Percentiles rank a stretch among this genome's conserved stretches.
Evolutionary conservation across 2,888 invertebrate genomes (phyloP).

Genomic region (Chrysodeixis includens): DNA sequence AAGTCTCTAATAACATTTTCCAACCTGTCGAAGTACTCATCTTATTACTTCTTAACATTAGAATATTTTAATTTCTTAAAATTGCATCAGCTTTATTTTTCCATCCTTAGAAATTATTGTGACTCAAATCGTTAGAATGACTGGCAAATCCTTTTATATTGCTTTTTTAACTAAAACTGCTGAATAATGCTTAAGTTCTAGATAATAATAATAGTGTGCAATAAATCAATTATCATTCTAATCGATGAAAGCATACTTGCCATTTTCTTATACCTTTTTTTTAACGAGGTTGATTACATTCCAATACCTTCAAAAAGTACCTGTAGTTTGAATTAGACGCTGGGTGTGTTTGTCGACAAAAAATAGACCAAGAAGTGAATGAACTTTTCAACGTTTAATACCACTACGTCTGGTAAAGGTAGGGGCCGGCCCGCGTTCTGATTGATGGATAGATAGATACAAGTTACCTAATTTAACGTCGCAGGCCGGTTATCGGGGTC

Average conservation of each 20-base stretch:
- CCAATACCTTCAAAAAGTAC: conserved; percentile 47
- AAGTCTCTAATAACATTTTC: too few species aligned
- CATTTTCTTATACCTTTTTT: conserved; percentile 22
- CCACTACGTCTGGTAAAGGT: conserved; percentile 63
- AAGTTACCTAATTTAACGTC: conserved; percentile 67
- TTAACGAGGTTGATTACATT: conserved; percentile 33
- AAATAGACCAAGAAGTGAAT: conserved; percentile 80
- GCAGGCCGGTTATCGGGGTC: conserved; percentile 69
- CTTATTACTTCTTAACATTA: too few species aligned
- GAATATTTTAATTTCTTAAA: too few species aligned
- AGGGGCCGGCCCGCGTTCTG: conserved; percentile 66
- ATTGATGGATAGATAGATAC: conserved; percentile 75
- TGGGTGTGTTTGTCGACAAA: conserved; percentile 62
- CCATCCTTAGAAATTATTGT: not conserved
- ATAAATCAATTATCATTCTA: conserved; percentile 9
- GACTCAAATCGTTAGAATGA: not conserved
- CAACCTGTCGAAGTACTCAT: too few species aligned
- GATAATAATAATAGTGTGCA: not conserved
- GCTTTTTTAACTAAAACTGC: not conserved
- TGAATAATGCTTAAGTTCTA: not conserved
- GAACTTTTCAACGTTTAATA: conserved; percentile 76
- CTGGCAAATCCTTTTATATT: not conserved
- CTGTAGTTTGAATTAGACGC: conserved; percentile 39
- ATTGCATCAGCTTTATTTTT: not conserved
- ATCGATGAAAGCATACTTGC: conserved; percentile 8